Conservation (phyloP, 2,113 vertebrate genomes). For the Thinocorus orbignyianus region DNA sequence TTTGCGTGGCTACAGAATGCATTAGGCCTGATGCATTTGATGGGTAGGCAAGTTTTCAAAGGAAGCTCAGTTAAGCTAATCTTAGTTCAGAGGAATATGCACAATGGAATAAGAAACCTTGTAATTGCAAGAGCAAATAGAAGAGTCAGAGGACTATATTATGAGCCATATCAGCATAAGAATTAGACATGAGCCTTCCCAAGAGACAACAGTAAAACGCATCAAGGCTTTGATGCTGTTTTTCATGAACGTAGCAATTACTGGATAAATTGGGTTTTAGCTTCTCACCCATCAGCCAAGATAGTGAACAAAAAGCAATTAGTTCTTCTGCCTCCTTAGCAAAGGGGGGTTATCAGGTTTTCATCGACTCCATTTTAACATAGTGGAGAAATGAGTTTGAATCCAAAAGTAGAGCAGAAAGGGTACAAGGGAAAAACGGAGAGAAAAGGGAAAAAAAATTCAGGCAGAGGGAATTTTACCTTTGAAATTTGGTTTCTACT, state of each 20-base stretch:
- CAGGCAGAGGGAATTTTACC: not conserved
- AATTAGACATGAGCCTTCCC: constrained; percentile 71
- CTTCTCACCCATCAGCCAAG: constrained; percentile 75
- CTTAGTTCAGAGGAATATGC: constrained; percentile 75
- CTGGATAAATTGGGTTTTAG: constrained; percentile 74
- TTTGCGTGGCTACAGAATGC: constrained; percentile 73
- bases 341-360: constrained; percentile 68
- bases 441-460: not conserved
- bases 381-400: constrained; percentile 63
- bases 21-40: constrained; percentile 76
- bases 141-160: constrained; percentile 73
- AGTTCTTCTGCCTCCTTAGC: constrained; percentile 67
- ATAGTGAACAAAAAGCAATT: constrained; percentile 76
- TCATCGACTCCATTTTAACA: constrained; percentile 66
- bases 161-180: constrained; percentile 74
- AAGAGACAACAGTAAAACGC: constrained; percentile 66
- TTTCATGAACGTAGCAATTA: constrained; percentile 78
- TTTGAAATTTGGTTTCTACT: constrained; percentile 45
- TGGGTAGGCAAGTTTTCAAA: constrained; percentile 77
- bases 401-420: constrained; percentile 5
- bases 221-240: constrained; percentile 68
- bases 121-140: constrained; percentile 77
- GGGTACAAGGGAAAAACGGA: not conserved
- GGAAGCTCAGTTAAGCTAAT: constrained; percentile 75
- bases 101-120: constrained; percentile 74